Percentiles rank a stretch among this genome's conserved stretches.
Conservation (phyloP, 2,888 invertebrate species). For the Pandemis cinnamomeana region DNA sequence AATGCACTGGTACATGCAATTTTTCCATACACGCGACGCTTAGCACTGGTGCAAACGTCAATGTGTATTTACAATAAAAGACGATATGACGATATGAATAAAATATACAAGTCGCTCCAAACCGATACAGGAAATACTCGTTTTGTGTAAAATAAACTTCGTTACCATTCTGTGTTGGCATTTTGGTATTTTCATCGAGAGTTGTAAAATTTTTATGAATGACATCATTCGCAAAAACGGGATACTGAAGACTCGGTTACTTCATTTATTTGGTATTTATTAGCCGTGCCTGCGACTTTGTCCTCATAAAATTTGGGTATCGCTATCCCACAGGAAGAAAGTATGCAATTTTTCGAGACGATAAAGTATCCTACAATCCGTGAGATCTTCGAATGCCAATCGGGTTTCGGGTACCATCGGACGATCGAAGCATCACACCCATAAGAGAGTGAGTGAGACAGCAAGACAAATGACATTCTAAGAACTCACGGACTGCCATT, state of each 20-base stretch:
- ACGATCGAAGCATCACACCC: too few species aligned
- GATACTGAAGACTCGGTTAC: background rate
- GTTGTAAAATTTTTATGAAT: background rate
- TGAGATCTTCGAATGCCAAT: too few species aligned
- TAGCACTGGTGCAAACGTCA: slow-evolving; percentile 48
- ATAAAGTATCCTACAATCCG: too few species aligned
- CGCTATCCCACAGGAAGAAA: too few species aligned
- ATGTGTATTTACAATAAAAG: slow-evolving; percentile 46
- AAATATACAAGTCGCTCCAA: slow-evolving; percentile 10
- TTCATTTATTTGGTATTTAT: background rate
- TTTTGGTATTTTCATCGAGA: slow-evolving; percentile 1
- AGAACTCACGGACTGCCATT: too few species aligned
- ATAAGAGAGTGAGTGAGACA: too few species aligned
- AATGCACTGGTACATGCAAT: slow-evolving; percentile 58
- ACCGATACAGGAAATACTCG: background rate
- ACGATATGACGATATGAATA: slow-evolving; percentile 29
- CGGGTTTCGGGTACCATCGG: too few species aligned
- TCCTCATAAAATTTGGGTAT: too few species aligned
- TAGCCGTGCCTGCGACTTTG: too few species aligned
- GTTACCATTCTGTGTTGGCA: background rate
- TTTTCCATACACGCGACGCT: slow-evolving; percentile 49
- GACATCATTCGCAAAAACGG: background rate
- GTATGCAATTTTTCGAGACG: too few species aligned
- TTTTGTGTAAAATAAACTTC: background rate
- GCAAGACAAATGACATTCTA: too few species aligned